Evolutionary conservation across 2,797 vertebrate species (phyloP).

Genomic region (Gymnothorax reevesii): DNA sequence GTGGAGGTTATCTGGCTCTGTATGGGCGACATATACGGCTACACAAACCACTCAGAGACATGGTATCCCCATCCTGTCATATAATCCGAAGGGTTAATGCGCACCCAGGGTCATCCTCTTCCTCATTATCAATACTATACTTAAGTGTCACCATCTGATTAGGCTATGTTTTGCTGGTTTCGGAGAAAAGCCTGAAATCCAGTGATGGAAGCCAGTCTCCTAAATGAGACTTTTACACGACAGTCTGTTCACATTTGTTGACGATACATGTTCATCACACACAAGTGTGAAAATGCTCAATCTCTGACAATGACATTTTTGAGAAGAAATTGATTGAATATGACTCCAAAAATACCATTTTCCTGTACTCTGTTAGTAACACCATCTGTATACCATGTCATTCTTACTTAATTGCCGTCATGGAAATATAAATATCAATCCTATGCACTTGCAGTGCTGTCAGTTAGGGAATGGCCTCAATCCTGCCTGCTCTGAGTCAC

Average conservation of each 20-base stretch:
- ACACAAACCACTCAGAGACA: constrained; percentile 12
- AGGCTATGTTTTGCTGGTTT: background rate
- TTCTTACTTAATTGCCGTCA: background rate
- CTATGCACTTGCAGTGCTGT: background rate
- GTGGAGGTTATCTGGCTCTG: constrained; percentile 18
- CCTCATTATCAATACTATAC: background rate
- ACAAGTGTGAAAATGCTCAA: background rate
- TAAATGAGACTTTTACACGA: background rate
- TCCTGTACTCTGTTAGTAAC: background rate
- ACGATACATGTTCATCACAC: background rate
- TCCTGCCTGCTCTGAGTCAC: background rate
- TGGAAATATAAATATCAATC: background rate
- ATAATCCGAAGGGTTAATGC: constrained; percentile 12
- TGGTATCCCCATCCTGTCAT: background rate
- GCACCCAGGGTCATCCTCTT: constrained; percentile 5
- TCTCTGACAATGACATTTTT: background rate
- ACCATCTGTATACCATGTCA: background rate
- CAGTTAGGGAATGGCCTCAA: background rate
- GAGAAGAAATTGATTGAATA: background rate
- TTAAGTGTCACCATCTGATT: background rate
- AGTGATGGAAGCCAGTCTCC: background rate
- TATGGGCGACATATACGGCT: constrained; percentile 31
- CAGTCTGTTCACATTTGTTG: background rate
- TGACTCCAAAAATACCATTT: background rate
- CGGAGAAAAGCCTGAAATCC: background rate